phyloP scores from a whole-genome alignment of 2,797 vertebrate species.

The Danionella dracula region DNA sequence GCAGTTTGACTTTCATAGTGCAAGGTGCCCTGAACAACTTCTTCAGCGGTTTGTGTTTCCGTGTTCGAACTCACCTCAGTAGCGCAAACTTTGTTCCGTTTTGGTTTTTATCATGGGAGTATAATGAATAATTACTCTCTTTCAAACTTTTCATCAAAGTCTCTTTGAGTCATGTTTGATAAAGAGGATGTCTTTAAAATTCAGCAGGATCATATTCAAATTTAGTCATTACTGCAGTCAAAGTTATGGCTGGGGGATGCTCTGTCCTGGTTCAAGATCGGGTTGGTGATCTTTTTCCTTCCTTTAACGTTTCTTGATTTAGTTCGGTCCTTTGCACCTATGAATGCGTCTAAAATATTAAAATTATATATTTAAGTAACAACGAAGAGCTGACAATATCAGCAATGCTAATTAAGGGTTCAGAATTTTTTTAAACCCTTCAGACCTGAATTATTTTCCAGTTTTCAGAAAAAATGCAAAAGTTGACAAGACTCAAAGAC shows the following conservation, averaged over 20 bases:
- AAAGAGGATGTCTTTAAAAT: background rate
- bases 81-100: background rate
- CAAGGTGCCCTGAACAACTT: background rate
- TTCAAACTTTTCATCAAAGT: background rate
- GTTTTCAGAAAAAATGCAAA: no score
- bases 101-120: background rate
- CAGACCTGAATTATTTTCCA: no score
- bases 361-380: no score
- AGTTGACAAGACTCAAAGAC: no score
- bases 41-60: background rate
- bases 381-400: no score
- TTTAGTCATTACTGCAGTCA: background rate
- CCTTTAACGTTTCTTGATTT: no score
- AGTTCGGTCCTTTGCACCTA: background rate
- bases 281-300: no score
- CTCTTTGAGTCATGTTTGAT: background rate
- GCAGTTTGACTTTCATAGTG: background rate
- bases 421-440: no score
- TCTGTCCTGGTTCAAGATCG: no score
- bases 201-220: background rate
- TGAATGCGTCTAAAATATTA: background rate
- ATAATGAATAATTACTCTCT: background rate
- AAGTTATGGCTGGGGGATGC: no score
- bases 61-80: no score
- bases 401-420: no score